A percentile compares a stretch with the other conserved stretches of the same genome.
Evolutionary conservation across 2,113 vertebrate species (phyloP).

Genomic region (Pseudopodoces humilis): DNA sequence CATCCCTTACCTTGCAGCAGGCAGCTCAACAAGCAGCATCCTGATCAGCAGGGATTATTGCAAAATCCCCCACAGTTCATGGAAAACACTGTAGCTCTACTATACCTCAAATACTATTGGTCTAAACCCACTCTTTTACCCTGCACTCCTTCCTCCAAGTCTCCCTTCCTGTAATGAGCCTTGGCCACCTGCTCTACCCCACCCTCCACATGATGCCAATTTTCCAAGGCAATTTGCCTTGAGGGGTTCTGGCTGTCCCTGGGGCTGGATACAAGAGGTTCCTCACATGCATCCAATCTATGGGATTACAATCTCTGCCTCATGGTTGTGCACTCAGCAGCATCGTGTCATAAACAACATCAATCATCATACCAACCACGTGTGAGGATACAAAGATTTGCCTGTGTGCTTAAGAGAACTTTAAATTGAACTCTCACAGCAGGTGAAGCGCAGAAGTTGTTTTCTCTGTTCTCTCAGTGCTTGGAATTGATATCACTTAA

Average conservation of each 20-base stretch:
- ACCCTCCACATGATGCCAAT: rapidly evolving
- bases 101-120: rapidly evolving
- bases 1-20: rapidly evolving
- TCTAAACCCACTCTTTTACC: not conserved
- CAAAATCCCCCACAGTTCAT: rapidly evolving
- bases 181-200: not conserved
- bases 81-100: rapidly evolving
- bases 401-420: not conserved
- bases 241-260: not conserved
- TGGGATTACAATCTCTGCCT: not conserved
- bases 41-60: rapidly evolving
- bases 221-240: not conserved
- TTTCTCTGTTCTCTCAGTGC: not conserved
- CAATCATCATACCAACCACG: not conserved
- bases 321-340: rapidly evolving
- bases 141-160: rapidly evolving
- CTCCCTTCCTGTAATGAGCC: not conserved
- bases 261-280: not conserved
- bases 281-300: not conserved
- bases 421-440: not conserved
- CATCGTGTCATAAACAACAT: rapidly evolving
- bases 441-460: not conserved
- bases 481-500: not conserved
- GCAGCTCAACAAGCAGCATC: not conserved
- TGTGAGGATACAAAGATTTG: not conserved